Conservation (phyloP, 2,888 invertebrate genomes). For the Sphaerophoria rueppellii region DNA sequence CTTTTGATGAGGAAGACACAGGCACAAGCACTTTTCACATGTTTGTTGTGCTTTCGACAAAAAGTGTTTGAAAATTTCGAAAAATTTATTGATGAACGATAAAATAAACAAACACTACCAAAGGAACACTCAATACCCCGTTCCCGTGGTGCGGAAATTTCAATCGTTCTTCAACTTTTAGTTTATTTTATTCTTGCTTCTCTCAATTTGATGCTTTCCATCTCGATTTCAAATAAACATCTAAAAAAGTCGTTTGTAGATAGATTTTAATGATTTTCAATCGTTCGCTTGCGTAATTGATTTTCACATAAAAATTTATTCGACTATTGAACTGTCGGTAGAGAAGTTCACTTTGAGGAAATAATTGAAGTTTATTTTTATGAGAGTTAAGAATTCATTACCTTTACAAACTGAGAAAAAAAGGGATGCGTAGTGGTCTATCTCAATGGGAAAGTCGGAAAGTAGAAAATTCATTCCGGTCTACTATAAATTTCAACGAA, state of each 20-base stretch:
- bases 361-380: background rate
- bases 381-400: background rate
- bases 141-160: background rate
- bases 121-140: constrained; percentile 13
- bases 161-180: background rate
- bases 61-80: constrained; percentile 49
- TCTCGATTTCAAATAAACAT: constrained; percentile 1
- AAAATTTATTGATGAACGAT: constrained; percentile 37
- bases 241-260: background rate
- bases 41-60: constrained; percentile 33
- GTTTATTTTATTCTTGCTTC: constrained; percentile 9
- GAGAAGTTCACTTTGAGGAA: background rate
- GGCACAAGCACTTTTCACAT: constrained; percentile 3
- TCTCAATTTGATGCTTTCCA: constrained; percentile 1
- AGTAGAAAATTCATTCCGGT: background rate
- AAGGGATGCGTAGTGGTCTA: background rate
- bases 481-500: constrained; percentile 2
- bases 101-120: constrained; percentile 37
- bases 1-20: background rate
- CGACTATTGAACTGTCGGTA: constrained; percentile 41
- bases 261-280: constrained; percentile 56
- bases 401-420: background rate
- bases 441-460: background rate
- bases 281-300: constrained; percentile 27
- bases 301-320: constrained; percentile 62